Base-by-base conservation (phyloP, 2,888 invertebrate genomes). In the Agonopterix alstromeriana region DNA sequence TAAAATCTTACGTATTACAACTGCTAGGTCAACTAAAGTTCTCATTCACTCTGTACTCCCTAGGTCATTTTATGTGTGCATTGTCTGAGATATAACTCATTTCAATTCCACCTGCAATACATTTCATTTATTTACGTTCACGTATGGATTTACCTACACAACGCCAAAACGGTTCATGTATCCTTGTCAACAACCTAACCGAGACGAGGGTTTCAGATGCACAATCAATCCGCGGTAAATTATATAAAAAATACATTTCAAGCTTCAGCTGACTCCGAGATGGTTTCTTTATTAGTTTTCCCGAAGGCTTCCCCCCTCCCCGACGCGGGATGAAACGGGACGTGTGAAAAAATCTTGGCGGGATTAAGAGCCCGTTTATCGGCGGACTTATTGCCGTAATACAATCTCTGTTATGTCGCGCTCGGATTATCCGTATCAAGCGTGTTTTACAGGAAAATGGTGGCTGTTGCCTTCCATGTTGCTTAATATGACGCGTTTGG, bases 191-290 rank as follows among this genome's bases (percentile, higher is more conserved):
- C 27, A 27, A 27, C 27, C 27, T 27, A 27, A 17, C 3, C 17
- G 45, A 48, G 48, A 56, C 58, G 58, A 63, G 63, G 57, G 63
- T 65, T 74, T 77, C 73, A 77, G 72, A 74, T 75, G 75, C 70
- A 62, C 68, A 83, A 89, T 88, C 89, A 85, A 82, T 85, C 67
- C 82, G 82, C 66, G 80, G 82, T 82, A 89, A 89, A 89, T 89
- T 89, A 87, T 86, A 89, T 89, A 89, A 89, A 89, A 89, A 89
- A 89, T 85, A 89, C 88, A 89, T 89, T 89, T 89, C 89, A 89
- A 80, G 89, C 88, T 77, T 82, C 82, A 88, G 87, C 81, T 83
- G 86, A 67, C 82, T 62, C 72, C 77, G 77, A 85, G 84, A 89
- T 89, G 87, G 88, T 85, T 86, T 87, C 86, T 85, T 88, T 88